A percentile compares a stretch with the other conserved stretches of the same genome.
Evolutionary conservation across 2,888 invertebrate species (phyloP).

Genomic region (Drosophila paranaensis): DNA sequence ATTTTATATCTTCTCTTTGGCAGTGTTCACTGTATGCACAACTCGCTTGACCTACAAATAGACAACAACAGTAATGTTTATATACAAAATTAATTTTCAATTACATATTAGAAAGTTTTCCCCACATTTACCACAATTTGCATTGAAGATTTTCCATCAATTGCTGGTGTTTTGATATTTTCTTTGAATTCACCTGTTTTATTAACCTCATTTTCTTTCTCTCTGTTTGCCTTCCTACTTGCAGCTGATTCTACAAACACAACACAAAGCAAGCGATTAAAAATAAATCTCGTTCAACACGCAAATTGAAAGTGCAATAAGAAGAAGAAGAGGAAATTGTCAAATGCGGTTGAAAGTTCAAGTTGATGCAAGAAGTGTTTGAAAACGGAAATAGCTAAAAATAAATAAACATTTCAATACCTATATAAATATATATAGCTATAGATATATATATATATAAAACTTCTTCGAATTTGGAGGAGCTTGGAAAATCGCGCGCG

Average conservation of each 20-base stretch:
- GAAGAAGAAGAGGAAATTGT: constrained; percentile 22
- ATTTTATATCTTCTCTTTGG: background rate
- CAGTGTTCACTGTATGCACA: background rate
- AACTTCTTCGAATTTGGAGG: constrained; percentile 20
- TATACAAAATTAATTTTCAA: constrained; percentile 5
- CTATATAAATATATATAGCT: constrained; percentile 4
- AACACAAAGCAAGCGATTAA: constrained; percentile 46
- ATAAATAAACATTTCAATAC: constrained; percentile 31
- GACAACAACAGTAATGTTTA: background rate
- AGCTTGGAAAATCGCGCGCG: constrained; percentile 44
- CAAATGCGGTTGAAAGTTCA: constrained; percentile 33
- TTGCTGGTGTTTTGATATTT: constrained; percentile 6
- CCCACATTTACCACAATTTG: constrained; percentile 14
- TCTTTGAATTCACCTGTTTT: constrained; percentile 28
- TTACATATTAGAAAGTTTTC: constrained; percentile 43
- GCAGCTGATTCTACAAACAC: constrained; percentile 64
- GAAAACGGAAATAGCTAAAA: constrained; percentile 29
- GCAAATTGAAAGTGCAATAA: constrained; percentile 71
- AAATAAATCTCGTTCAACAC: constrained; percentile 36
- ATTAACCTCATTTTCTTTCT: constrained; percentile 31
- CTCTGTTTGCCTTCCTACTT: constrained; percentile 40
- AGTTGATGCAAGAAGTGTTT: constrained; percentile 59
- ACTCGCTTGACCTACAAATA: background rate
- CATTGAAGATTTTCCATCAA: constrained; percentile 30
- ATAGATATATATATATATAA: background rate